These are phyloP conservation scores for Nomada ferruginata DNA, from an alignment of 2,888 invertebrate species.

Conservation along the genomic window DNA sequence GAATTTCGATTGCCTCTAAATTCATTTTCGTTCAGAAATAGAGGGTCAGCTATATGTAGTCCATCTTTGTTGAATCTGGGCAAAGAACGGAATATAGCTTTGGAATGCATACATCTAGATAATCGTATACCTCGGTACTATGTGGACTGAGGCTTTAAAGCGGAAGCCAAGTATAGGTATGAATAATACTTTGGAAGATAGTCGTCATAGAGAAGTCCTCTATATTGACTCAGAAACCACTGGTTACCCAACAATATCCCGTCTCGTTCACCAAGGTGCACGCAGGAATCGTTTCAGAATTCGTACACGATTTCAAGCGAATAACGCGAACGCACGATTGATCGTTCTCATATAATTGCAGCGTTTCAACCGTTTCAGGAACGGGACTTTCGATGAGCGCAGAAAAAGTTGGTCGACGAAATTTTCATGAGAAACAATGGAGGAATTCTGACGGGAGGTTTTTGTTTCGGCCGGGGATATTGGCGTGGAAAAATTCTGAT, in stretches of 20 bases:
- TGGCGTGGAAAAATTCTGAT: background rate
- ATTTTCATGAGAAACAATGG: background rate
- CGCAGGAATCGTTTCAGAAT: too few relatives aligned
- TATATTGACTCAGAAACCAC: background rate
- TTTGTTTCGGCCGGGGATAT: background rate
- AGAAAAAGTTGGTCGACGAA: background rate
- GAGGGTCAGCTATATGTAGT: too few relatives aligned
- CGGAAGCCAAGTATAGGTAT: background rate
- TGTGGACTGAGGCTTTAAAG: background rate
- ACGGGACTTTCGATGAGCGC: too few relatives aligned
- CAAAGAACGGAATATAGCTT: background rate
- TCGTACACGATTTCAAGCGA: background rate
- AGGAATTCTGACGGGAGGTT: too few relatives aligned
- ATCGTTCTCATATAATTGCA: background rate
- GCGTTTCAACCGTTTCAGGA: background rate
- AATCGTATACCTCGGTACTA: background rate
- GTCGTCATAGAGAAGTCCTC: background rate
- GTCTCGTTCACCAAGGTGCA: background rate
- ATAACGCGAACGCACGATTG: background rate
- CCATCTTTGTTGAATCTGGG: background rate
- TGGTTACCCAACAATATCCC: background rate
- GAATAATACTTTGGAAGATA: background rate
- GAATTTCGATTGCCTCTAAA: too few relatives aligned
- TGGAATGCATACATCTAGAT: background rate
- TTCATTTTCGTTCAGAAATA: too few relatives aligned